A percentile compares a stretch with the other conserved stretches of the same genome.
Evolutionary conservation across 2,888 invertebrate species (phyloP).

Genomic region (Zonitis immaculata): DNA sequence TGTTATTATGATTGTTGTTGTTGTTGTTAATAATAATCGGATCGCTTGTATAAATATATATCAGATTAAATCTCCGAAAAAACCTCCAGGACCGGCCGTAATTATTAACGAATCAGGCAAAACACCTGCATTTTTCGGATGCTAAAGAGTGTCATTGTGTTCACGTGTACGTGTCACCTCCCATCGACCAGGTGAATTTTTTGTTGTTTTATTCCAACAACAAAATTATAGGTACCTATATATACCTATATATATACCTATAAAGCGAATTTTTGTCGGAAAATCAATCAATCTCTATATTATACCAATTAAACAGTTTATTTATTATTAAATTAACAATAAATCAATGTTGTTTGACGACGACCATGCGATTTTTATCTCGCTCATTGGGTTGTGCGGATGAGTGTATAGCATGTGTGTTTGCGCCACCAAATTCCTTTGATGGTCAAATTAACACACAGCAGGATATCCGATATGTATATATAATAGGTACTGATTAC

Average conservation of each 20-base stretch:
- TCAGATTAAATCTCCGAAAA: not conserved
- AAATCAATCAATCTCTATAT: not conserved
- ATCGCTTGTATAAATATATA: not conserved
- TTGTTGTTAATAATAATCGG: not conserved
- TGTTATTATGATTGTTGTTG: no score
- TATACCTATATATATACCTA: no score
- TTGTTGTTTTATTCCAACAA: not conserved
- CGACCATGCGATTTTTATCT: not conserved
- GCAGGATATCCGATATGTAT: slow-evolving; percentile 6
- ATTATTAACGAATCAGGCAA: slow-evolving; percentile 21
- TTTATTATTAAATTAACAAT: not conserved
- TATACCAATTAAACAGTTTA: not conserved
- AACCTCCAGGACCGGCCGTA: slow-evolving; percentile 6
- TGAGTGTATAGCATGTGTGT: no score
- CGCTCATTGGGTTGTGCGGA: no score
- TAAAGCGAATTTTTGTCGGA: not conserved
- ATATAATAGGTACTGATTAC: not conserved
- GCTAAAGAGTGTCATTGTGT: slow-evolving; percentile 15
- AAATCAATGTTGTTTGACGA: not conserved
- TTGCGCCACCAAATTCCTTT: slow-evolving; percentile 9
- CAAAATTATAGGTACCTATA: not conserved
- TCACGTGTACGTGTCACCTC: slow-evolving; percentile 5
- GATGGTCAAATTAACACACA: slow-evolving; percentile 8
- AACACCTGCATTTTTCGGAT: slow-evolving; percentile 19
- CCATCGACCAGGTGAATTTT: slow-evolving; percentile 15